Percentiles rank a stretch among this genome's conserved stretches.
Evolutionary conservation across 2,113 vertebrate species (phyloP).

Genomic region (Ptyas mucosa): DNA sequence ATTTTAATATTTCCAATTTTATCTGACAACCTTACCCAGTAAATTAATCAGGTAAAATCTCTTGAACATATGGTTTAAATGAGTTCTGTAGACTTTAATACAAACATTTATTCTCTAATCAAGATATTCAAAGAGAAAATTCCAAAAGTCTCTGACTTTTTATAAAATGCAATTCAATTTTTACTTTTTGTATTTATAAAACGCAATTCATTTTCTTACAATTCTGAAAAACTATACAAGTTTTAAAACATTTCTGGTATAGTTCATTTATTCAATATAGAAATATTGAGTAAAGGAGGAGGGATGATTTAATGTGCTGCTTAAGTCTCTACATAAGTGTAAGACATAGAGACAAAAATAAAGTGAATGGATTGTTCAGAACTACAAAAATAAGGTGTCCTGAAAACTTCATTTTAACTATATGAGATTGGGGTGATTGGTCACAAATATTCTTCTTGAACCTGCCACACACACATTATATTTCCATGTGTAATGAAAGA

Average conservation of each 20-base stretch:
- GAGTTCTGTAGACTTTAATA: neutral
- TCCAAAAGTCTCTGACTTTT: neutral
- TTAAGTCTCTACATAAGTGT: neutral
- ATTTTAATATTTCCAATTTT: neutral
- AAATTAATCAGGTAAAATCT: neutral
- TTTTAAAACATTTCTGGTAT: neutral
- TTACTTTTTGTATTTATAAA: neutral
- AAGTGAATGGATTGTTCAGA: neutral
- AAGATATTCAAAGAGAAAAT: neutral
- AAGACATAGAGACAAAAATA: neutral
- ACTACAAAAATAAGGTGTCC: neutral
- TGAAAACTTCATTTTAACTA: neutral
- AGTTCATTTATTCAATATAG: neutral
- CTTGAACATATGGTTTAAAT: neutral
- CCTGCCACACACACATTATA: neutral
- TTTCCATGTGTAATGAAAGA: neutral
- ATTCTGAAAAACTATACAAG: neutral
- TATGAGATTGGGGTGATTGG: neutral
- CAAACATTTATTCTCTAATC: neutral
- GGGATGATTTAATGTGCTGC: neutral
- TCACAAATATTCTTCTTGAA: neutral
- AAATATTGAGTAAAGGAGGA: neutral
- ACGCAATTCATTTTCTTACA: neutral
- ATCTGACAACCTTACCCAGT: no score
- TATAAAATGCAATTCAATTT: neutral